These are phyloP conservation scores for Amblyopsis rosae DNA, from an alignment of 2,113 vertebrate species.

Conservation along the genomic window DNA sequence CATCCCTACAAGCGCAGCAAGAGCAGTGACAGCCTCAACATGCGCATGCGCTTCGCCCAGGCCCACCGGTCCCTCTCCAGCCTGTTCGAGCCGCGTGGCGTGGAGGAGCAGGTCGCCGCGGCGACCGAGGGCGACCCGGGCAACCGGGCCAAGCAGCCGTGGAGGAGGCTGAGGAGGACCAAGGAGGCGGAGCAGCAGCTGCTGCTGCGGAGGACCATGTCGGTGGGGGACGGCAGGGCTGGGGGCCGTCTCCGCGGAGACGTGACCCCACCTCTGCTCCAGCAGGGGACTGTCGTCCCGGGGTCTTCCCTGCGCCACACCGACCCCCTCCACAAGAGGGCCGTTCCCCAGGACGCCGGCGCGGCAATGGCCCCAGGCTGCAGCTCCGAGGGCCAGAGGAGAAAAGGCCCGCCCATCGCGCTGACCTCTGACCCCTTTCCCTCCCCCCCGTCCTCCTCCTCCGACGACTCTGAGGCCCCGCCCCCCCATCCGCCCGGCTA, in stretches of 20 bases:
- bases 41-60: constrained; percentile 78
- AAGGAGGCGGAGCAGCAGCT: constrained; percentile 69
- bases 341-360: constrained; percentile 28
- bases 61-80: constrained; percentile 85
- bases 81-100: constrained; percentile 81
- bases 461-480: constrained; percentile 43
- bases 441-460: constrained; percentile 34
- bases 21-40: constrained; percentile 76
- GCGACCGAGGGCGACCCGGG: constrained; percentile 68
- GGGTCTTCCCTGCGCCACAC: constrained; percentile 43
- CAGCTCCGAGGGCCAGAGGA: constrained; percentile 65
- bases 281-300: constrained; percentile 34
- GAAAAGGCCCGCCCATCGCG: constrained; percentile 55
- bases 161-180: constrained; percentile 76
- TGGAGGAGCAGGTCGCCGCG: constrained; percentile 61
- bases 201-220: constrained; percentile 58
- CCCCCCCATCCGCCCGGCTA: constrained; percentile 26
- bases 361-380: constrained; percentile 43
- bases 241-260: constrained; percentile 18
- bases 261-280: background rate
- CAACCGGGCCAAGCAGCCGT: constrained; percentile 65
- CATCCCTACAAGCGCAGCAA: constrained; percentile 72
- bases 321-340: constrained; percentile 55
- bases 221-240: constrained; percentile 39
- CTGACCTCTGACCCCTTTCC: constrained; percentile 42